Percentiles rank a stretch among this genome's conserved stretches.
Conservation (phyloP, 1,140 invertebrate genomes). For the Panulirus ornatus region DNA sequence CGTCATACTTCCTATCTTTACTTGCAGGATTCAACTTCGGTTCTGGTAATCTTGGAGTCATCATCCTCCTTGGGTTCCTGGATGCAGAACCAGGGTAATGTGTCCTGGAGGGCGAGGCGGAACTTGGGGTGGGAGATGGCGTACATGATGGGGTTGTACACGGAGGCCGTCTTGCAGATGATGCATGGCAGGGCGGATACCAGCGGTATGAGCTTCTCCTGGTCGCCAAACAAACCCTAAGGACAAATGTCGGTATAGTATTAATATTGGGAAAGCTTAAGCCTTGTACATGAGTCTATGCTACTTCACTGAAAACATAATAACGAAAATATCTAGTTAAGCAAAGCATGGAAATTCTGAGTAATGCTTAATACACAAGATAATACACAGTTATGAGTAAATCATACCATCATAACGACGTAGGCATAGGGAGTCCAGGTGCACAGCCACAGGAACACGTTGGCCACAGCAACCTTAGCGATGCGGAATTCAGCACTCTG, state of each 20-base stretch:
- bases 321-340: too few relatives aligned
- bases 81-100: constrained; percentile 49
- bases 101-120: constrained; percentile 77
- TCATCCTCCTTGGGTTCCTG: constrained; percentile 49
- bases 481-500: constrained; percentile 76
- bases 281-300: too few relatives aligned
- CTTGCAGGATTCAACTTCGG: constrained; percentile 8
- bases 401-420: constrained; percentile 77
- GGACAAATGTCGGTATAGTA: too few relatives aligned
- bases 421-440: constrained; percentile 79
- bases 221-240: constrained; percentile 77
- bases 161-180: constrained; percentile 68
- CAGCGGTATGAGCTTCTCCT: constrained; percentile 76
- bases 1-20: too few relatives aligned
- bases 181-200: constrained; percentile 70
- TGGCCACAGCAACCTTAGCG: constrained; percentile 78
- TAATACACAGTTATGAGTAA: too few relatives aligned
- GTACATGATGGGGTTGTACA: constrained; percentile 74
- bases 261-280: too few relatives aligned
- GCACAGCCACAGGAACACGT: constrained; percentile 77
- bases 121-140: constrained; percentile 81
- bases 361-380: too few relatives aligned
- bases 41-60: background rate
- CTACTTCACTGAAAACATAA: too few relatives aligned
- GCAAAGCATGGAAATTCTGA: too few relatives aligned